Evolutionary conservation across 2,113 vertebrate species (phyloP), one percentile per base, ranked within the genome.

Genomic region (Dasyprocta punctata): DNA sequence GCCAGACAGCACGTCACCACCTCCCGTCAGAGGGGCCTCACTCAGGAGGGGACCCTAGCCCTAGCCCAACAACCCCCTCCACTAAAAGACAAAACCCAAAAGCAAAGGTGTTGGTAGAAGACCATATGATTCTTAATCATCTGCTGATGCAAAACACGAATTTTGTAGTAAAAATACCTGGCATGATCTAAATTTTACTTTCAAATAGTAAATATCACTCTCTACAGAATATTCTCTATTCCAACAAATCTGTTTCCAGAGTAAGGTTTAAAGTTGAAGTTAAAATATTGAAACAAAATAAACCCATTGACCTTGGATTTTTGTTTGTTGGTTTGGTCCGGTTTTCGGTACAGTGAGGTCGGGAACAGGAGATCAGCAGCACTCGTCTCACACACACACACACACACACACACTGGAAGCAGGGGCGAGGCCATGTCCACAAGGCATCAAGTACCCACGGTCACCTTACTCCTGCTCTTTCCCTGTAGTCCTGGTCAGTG

Each of bases 321-420:
- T 30, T 49, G 75, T 49, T 49, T 28, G 11, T 38, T 24, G 26
- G 41, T 14, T 10, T 63, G 7, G 30, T 44, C 13, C 54, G 11
- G n/a, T 49, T 17, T 28, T 41, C 7, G 4, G 30, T 7, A 5
- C 4, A 47, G 1, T 16, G 47, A 77, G 54, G 20, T 3, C 30
- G 20, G 30, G 60, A n/a, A 9, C 3, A 6, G 61, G 4, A 56
- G 17, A 1, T 1, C 10, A 36, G 14, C 0, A 16, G 5, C 33
- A 5, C 36, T 20, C 14, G 3, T 0, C 10, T n/a, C 1, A 12
- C 1, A 3, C 1, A 5, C 8, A 3, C 12, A 4, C 12, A n/a
- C n/a, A n/a, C 1, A 12, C 1, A 3, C 1, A 5, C 8, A 3
- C 12, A 4, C 12, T 3, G 10, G 11, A 2, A 9, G 75, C n/a